Conservation (phyloP, 2,888 invertebrate species). For the Ichneumoninae sp. region DNA sequence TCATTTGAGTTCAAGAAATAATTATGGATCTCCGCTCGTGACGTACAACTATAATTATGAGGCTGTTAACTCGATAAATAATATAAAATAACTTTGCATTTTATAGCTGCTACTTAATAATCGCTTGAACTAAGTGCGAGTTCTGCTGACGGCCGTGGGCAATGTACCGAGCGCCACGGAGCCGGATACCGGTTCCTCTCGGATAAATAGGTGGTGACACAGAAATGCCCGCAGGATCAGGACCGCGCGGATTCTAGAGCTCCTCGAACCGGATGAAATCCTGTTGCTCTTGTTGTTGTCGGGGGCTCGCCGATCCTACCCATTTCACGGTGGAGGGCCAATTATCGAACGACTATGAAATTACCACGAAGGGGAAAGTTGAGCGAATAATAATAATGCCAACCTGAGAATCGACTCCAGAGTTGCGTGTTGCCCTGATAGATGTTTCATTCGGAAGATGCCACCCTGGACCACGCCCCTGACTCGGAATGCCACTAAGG, state of each 20-base stretch:
- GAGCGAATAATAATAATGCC: conserved; percentile 72
- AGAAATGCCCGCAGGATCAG: conserved; percentile 67
- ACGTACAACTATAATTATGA: not conserved
- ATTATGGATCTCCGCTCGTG: not conserved
- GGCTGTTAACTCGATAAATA: not conserved
- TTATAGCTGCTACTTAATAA: not conserved
- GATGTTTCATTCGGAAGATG: conserved; percentile 81
- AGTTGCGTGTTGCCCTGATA: conserved; percentile 80
- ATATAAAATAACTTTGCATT: not conserved
- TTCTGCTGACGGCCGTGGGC: not conserved
- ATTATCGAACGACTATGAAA: conserved; percentile 72
- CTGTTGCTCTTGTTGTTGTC: conserved; percentile 81
- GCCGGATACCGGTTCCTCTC: not conserved
- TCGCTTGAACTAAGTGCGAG: not conserved
- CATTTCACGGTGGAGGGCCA: conserved; percentile 72
- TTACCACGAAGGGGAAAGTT: conserved; percentile 70
- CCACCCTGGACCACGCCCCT: conserved; percentile 82
- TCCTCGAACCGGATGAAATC: conserved; percentile 76
- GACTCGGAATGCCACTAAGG: conserved; percentile 61
- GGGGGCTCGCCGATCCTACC: conserved; percentile 80
- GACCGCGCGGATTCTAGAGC: conserved; percentile 61
- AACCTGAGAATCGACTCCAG: conserved; percentile 71
- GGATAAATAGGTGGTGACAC: conserved; percentile 40
- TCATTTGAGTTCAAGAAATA: not conserved
- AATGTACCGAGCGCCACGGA: not conserved